Conservation (phyloP, 1,140 invertebrate species). For the Atta texana region DNA sequence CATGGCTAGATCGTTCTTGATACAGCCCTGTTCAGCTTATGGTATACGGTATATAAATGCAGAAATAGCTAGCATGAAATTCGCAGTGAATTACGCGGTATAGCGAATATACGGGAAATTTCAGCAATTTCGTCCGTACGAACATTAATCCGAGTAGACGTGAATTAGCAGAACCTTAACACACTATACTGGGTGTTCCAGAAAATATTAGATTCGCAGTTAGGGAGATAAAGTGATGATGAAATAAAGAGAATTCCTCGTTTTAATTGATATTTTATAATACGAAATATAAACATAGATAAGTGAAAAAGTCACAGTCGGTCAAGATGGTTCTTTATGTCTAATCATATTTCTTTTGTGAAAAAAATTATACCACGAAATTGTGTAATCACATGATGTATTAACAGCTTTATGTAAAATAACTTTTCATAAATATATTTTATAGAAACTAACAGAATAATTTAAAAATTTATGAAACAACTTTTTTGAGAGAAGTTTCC, state of each 20-base stretch:
- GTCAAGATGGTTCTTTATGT: too few relatives aligned
- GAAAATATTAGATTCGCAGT: constrained; percentile 24
- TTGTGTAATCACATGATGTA: background rate
- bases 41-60: constrained; percentile 38
- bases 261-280: background rate
- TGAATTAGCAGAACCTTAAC: constrained; percentile 41
- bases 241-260: background rate
- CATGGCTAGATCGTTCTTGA: constrained; percentile 30
- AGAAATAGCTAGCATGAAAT: constrained; percentile 45
- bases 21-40: background rate
- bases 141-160: constrained; percentile 44
- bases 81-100: constrained; percentile 45
- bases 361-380: background rate
- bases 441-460: background rate
- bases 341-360: too few relatives aligned
- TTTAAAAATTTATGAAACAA: background rate
- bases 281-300: too few relatives aligned
- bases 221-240: background rate
- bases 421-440: background rate
- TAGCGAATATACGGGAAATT: constrained; percentile 55
- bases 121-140: constrained; percentile 38
- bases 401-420: background rate
- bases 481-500: background rate
- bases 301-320: too few relatives aligned
- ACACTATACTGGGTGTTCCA: background rate